Conservation (phyloP, 2,113 vertebrate genomes). For the Dissostichus mawsoni region DNA sequence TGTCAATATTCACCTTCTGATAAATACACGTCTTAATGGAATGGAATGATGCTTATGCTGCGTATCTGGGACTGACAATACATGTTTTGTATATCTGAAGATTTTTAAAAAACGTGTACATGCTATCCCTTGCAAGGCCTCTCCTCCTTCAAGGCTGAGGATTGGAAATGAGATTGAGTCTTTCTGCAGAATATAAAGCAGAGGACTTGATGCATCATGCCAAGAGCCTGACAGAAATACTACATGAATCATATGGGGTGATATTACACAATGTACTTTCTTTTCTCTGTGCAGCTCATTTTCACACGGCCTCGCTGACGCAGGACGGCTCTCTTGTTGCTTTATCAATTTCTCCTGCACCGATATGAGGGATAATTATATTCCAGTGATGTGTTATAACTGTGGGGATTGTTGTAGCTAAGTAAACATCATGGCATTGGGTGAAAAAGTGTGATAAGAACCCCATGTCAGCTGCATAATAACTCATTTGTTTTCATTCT, state of each 20-base stretch:
- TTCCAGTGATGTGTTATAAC: not conserved
- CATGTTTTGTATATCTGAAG: not conserved
- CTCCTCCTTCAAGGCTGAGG: conserved; percentile 31
- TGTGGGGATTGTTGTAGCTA: not conserved
- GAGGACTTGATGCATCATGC: conserved; percentile 38
- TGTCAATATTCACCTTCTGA: conserved; percentile 13
- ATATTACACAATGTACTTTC: conserved; percentile 50
- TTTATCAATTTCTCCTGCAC: not conserved
- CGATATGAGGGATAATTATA: not conserved
- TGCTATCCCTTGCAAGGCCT: not conserved
- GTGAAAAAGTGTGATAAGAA: not conserved
- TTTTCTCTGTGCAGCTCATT: conserved; percentile 1
- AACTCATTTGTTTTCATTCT: not conserved
- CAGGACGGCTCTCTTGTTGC: not conserved
- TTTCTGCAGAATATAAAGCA: conserved; percentile 51
- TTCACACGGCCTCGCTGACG: conserved; percentile 5
- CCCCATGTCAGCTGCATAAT: not conserved
- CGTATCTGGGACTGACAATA: not conserved
- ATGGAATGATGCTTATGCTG: not conserved
- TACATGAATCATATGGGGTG: conserved; percentile 62
- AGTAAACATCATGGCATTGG: not conserved
- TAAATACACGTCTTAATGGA: not conserved
- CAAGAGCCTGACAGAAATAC: conserved; percentile 51
- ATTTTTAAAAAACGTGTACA: not conserved
- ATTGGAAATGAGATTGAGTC: conserved; percentile 21